Base-by-base conservation (phyloP, 2,888 invertebrate species). In the Eristalinus aeneus region DNA sequence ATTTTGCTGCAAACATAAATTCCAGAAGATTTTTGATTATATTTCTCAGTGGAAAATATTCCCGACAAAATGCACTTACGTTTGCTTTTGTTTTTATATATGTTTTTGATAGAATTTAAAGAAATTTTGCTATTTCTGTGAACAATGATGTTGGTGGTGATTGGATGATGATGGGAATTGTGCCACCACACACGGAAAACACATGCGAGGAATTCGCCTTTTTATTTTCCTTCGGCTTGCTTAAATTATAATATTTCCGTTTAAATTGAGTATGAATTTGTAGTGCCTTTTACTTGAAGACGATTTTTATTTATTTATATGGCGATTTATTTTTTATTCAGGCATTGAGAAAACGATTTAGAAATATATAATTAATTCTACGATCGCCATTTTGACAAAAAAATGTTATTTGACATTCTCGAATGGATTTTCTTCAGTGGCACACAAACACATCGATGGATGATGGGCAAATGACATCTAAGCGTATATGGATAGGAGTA, bases 351-450 rank as follows among this genome's bases (percentile, higher is more conserved):
- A 75, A 79, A 81, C 64, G 79, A 77, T 73, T 75, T 11, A 88
- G 86, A 67, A 82, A 81, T 82, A 64, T 82, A 82, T 79, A 74
- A 73, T 84, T 88, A 79, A 88, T 87, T 88, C 88, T 85, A 80
- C 82, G 75, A 85, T 89, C 88, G 88, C 88, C 88, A 89, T 89
- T 89, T 89, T 89, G 88, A 88, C 88, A 88, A 88, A 88, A 88
- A 88, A 88, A 88, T 69, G 75, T 87, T 83, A 76, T 87, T 87
- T 84, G 87, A 87, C 82, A 87, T 82, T 82, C 74, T 78, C 36
- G 71, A 87, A 78, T 87, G 81, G 82, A 86, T 86, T 86, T 86
- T 86, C 82, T 86, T 82, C 86, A 61, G 74, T 86, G 71, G 76
- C 65, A 78, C 60, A 65, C 71, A 63, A 46, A 81, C 54, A 77